Base-by-base conservation (phyloP, 2,888 invertebrate species). In the Tuberolachnus salignus region DNA sequence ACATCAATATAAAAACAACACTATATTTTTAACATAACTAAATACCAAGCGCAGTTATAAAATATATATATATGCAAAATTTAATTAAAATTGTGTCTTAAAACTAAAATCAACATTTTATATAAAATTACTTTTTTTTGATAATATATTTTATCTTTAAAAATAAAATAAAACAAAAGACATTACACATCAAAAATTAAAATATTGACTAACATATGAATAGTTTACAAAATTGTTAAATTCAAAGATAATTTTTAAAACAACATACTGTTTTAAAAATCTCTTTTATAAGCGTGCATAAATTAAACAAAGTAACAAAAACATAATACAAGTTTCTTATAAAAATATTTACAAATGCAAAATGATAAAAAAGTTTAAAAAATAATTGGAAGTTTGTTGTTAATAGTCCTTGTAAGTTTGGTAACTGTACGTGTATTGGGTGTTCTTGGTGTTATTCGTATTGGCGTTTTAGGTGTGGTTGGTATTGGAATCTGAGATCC, bases 401-500 rank as follows among this genome's bases (percentile, higher is more conserved):
- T 78, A 16, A 69, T 61, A 34, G 78, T 78, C 49, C 78, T 49
- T 3, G 69, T 78, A 11, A 69, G 59, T 59, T 61, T 78, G 51
- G 69, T 67, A 67, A 67, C 78, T 16, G 78, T 69, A 0, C 69
- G 69, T 49, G 78, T 26, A 51, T 75, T 75, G 34, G 55, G 46
- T 0, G 59, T 67, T 51, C 69, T 69, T 11, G 78, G 78, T 55
- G 78, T 78, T 42, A 69, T 78, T 13, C 69, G 49, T 51, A n/a
- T 34, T 51, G 78, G 69, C 9, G 78, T 78, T 61, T 42, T 78
- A 23, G 78, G 78, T n/a, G 78, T 78, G 8, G 59, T 49, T n/a
- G 78, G 78, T 59, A 78, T 23, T 69, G 78, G 78, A 49, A 78
- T 67, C 9, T 78, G 67, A 49, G 78, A 78, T 59, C 67, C 57